Base-by-base conservation (phyloP, 2,113 vertebrate species). In the Anguilla rostrata region DNA sequence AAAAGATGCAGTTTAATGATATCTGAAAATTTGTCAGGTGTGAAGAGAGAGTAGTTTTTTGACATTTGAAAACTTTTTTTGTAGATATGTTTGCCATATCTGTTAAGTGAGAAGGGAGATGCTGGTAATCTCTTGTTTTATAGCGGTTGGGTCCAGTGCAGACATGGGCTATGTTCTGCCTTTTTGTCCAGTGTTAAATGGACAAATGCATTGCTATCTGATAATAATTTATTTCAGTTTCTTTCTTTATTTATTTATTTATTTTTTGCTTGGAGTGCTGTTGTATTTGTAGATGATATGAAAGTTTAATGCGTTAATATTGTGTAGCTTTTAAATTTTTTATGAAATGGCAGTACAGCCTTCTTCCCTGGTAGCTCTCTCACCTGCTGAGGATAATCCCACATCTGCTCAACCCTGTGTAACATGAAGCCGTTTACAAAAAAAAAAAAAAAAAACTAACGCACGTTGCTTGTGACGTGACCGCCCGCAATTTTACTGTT, bases 301-400 rank as follows among this genome's bases (percentile, higher is more conserved):
- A 94, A 94, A 93, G 90, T 94, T 93, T 93, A 91, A 95, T 93
- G 92, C 29, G 57, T 16, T 90, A 94, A 93, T 92, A 92, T 94
- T 92, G 91, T 92, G 90, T 92, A 86, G 85, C 88, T 83, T 84
- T 89, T 94, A 92, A 89, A 94, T 93, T 92, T 94, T 94, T 94
- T 92, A 94, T 93, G 84, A 53, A 88, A 89, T 87, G 88, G 86
- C 78, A 86, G 89, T 81, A 18, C 11, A 12, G 34, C 71, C n/a
- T 34, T 29, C 11, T 2, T 75, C 71, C 5, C 26, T 12, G 71
- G 9, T 0, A 75, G 71, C 11, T 12, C 5, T 34, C 71, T 75
- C 71, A 75, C 71, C 71, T 75, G 71, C 71, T 12, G 9, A 29
- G 11, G n/a, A 75, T 75, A 75, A 75, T 75, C n/a, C 11, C 71